Percentiles rank a stretch among this genome's conserved stretches.
phyloP scores from a whole-genome alignment of 1,140 invertebrate genomes.

The Drosophila eugracilis region DNA sequence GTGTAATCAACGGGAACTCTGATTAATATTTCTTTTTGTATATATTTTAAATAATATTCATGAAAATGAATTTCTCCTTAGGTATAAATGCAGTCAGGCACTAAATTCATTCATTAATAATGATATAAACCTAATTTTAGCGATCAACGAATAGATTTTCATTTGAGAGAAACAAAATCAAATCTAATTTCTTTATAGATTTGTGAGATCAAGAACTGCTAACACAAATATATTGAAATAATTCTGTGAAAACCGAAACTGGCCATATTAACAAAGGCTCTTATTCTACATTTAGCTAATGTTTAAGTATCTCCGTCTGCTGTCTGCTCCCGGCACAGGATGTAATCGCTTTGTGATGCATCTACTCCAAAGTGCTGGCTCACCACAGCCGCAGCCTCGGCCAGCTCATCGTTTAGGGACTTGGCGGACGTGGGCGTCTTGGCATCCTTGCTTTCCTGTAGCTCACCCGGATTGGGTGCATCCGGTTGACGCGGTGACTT shows the following conservation, averaged over 20 bases:
- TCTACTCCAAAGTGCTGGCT: slow-evolving; percentile 64
- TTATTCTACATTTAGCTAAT: slow-evolving; percentile 6
- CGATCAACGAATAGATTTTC: neutral
- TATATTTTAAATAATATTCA: neutral
- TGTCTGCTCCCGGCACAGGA: slow-evolving; percentile 50
- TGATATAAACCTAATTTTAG: slow-evolving; percentile 6
- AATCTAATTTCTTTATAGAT: neutral
- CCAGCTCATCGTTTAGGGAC: slow-evolving; percentile 52
- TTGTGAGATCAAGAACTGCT: neutral
- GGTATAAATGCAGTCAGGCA: slow-evolving; percentile 34
- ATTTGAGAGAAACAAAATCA: slow-evolving; percentile 4
- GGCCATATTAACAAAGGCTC: slow-evolving; percentile 11
- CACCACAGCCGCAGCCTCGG: slow-evolving; percentile 57
- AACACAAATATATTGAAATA: neutral
- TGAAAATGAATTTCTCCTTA: slow-evolving; percentile 3
- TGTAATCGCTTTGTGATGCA: slow-evolving; percentile 69
- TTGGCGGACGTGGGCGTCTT: slow-evolving; percentile 61
- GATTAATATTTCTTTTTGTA: neutral
- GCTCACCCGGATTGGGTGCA: neutral
- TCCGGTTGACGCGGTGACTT: slow-evolving; percentile 81
- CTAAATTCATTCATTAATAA: slow-evolving; percentile 25
- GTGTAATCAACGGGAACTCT: too few relatives aligned
- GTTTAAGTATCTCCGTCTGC: slow-evolving; percentile 37
- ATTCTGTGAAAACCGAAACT: slow-evolving; percentile 21
- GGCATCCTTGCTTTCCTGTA: slow-evolving; percentile 8